A percentile compares a stretch with the other conserved stretches of the same genome.
phyloP scores from a whole-genome alignment of 2,888 invertebrate genomes.

The Chrysopilus asiliformis region DNA sequence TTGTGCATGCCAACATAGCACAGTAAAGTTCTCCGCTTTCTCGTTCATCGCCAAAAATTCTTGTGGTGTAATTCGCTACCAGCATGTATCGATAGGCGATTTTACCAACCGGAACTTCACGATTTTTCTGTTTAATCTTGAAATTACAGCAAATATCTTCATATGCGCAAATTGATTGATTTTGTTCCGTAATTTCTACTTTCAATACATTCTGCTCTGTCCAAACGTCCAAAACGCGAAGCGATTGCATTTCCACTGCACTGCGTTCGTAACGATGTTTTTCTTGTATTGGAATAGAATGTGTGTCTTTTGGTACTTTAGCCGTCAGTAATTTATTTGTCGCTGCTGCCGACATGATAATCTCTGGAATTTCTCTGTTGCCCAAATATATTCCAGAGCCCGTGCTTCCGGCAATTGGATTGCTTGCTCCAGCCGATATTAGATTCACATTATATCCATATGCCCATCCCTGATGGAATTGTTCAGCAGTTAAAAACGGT shows the following conservation, averaged over 20 bases:
- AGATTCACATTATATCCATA: slow-evolving; percentile 53
- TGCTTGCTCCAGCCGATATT: slow-evolving; percentile 55
- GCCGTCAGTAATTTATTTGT: slow-evolving; percentile 17
- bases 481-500: slow-evolving; percentile 58
- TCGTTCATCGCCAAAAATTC: slow-evolving; percentile 2
- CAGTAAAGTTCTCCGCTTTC: slow-evolving; percentile 22
- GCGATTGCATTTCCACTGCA: slow-evolving; percentile 8
- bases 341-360: slow-evolving; percentile 21
- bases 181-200: slow-evolving; percentile 2
- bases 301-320: slow-evolving; percentile 11
- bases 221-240: slow-evolving; percentile 6
- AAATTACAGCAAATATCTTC: slow-evolving; percentile 23
- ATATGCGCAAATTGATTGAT: slow-evolving; percentile 7
- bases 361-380: slow-evolving; percentile 20
- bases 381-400: slow-evolving; percentile 67
- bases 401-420: slow-evolving; percentile 44
- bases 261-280: slow-evolving; percentile 10
- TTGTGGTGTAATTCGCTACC: slow-evolving; percentile 7
- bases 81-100: slow-evolving; percentile 10
- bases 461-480: slow-evolving; percentile 58
- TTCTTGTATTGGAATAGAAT: no score
- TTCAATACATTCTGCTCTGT: not conserved
- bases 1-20: slow-evolving; percentile 33
- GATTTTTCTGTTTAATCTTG: slow-evolving; percentile 10
- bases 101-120: slow-evolving; percentile 4